Conservation (phyloP, 2,888 invertebrate species). For the Eueremaeus valkanovi region DNA sequence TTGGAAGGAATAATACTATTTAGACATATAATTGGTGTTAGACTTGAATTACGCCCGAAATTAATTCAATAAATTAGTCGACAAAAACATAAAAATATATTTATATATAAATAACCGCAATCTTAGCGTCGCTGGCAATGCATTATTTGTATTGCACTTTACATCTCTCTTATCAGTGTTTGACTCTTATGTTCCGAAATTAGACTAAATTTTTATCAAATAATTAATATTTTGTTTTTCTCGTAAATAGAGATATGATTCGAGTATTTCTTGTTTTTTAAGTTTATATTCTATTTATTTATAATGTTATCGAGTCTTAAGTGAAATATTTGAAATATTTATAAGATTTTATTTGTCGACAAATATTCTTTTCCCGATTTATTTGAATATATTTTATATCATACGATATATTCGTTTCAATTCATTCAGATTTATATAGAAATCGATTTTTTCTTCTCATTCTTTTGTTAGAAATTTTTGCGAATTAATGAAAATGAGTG, state of each 20-base stretch:
- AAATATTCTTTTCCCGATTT: background rate
- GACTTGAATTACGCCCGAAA: background rate
- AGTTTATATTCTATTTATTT: background rate
- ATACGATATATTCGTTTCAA: background rate
- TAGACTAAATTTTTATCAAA: background rate
- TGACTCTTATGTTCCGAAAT: background rate
- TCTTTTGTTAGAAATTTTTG: background rate
- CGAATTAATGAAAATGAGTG: background rate
- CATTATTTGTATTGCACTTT: background rate
- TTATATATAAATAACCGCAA: background rate
- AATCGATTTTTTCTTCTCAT: background rate
- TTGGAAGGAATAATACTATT: background rate
- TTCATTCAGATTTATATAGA: background rate
- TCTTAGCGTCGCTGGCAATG: background rate
- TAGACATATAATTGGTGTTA: background rate
- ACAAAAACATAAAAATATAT: too few species aligned
- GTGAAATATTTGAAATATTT: background rate
- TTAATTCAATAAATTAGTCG: background rate
- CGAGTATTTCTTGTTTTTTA: too few species aligned
- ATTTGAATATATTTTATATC: background rate
- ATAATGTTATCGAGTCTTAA: background rate
- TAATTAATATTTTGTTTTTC: too few species aligned
- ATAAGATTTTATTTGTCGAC: background rate
- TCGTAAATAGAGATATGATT: too few species aligned
- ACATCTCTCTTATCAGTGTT: background rate